phyloP scores from a whole-genome alignment of 2,113 vertebrate species.

The Limnothrissa miodon region DNA sequence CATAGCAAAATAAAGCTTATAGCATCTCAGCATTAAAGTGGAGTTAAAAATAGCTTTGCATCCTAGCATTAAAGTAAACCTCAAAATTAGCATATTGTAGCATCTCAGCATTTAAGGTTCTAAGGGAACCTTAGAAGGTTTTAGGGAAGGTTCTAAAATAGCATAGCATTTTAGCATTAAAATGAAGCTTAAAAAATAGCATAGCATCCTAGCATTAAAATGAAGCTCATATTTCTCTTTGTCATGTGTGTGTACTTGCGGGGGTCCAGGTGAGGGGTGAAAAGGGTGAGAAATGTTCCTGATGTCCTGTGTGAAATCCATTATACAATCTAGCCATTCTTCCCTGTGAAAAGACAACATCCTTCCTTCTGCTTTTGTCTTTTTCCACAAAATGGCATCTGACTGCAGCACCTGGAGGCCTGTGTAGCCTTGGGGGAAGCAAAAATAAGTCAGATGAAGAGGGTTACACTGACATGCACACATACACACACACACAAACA shows the following conservation, averaged over 20 bases:
- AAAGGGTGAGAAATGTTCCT: conserved; percentile 57
- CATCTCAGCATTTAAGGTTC: too few relatives aligned
- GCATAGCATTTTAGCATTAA: background rate
- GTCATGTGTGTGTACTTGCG: too few relatives aligned
- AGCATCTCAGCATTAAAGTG: background rate
- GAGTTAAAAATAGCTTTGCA: too few relatives aligned
- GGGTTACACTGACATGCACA: background rate
- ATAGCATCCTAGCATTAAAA: background rate
- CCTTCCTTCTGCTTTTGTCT: conserved; percentile 67
- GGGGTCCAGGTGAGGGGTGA: conserved; percentile 37
- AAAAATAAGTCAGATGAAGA: conserved; percentile 1
- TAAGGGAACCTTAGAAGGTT: too few relatives aligned
- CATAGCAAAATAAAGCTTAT: too few relatives aligned
- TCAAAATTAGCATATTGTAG: too few relatives aligned
- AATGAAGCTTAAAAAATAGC: background rate
- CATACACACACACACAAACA: background rate
- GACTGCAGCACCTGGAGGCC: conserved; percentile 53
- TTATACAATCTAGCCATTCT: conserved; percentile 68
- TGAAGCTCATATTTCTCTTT: background rate
- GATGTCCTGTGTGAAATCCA: conserved; percentile 46
- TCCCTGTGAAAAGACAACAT: conserved; percentile 61
- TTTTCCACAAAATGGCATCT: conserved; percentile 42
- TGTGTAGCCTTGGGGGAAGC: conserved; percentile 19
- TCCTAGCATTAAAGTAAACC: too few relatives aligned
- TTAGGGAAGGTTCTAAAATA: too few relatives aligned